Evolutionary conservation across 2,797 vertebrate species (phyloP).

Genomic region (Taenioides sp.): DNA sequence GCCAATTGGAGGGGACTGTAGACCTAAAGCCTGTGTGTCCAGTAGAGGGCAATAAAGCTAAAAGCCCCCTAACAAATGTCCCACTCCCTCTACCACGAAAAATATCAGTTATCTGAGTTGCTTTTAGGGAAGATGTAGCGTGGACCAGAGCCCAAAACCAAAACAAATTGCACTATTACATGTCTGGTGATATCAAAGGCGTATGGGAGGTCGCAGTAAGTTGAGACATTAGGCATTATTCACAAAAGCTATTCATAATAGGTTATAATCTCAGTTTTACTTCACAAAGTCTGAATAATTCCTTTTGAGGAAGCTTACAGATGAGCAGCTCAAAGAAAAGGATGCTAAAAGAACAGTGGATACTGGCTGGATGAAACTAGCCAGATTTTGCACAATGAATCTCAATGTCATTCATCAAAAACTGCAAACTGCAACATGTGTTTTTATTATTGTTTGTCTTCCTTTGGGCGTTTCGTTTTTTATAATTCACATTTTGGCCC

Average conservation of each 20-base stretch:
- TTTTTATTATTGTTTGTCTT: slow-evolving; percentile 32
- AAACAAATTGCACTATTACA: slow-evolving; percentile 31
- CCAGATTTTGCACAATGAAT: slow-evolving; percentile 51
- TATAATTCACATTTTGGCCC: slow-evolving; percentile 30
- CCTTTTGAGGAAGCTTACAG: slow-evolving; percentile 20
- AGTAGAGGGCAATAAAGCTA: slow-evolving; percentile 75
- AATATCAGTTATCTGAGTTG: slow-evolving; percentile 39
- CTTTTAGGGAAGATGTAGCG: slow-evolving; percentile 42
- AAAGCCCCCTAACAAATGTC: slow-evolving; percentile 46
- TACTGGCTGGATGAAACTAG: slow-evolving; percentile 46
- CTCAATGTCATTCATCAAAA: slow-evolving; percentile 35
- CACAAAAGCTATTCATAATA: slow-evolving; percentile 38
- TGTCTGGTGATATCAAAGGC: slow-evolving; percentile 36
- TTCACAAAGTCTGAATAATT: slow-evolving; percentile 47
- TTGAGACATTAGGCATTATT: slow-evolving; percentile 37
- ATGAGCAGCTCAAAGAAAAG: slow-evolving; percentile 30
- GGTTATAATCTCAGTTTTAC: slow-evolving; percentile 34
- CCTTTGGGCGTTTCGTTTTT: slow-evolving; percentile 31
- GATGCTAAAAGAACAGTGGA: slow-evolving; percentile 45
- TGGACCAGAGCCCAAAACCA: slow-evolving; percentile 27
- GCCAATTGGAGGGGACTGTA: background rate
- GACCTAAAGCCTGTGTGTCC: slow-evolving; percentile 39
- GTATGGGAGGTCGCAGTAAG: slow-evolving; percentile 21
- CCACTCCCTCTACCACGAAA: slow-evolving; percentile 38
- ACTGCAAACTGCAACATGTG: slow-evolving; percentile 28